Evolutionary conservation across 2,888 invertebrate species (phyloP).

Genomic region (Coelopa pilipes): DNA sequence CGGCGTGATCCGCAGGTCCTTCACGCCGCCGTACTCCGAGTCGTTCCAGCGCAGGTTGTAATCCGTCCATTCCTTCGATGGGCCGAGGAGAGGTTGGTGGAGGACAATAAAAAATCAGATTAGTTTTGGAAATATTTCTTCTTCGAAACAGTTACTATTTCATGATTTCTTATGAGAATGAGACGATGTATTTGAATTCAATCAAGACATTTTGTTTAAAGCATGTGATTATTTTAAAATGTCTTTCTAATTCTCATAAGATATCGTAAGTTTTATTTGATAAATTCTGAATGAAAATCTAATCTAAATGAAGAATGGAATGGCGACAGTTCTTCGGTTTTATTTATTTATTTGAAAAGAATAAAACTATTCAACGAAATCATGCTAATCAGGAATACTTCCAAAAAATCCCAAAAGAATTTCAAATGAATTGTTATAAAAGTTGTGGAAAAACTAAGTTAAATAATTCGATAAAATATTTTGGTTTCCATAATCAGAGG

Average conservation of each 20-base stretch:
- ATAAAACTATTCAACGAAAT: background rate
- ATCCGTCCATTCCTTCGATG: constrained; percentile 93
- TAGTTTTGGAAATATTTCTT: background rate
- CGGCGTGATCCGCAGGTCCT: constrained; percentile 93
- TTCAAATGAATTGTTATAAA: background rate
- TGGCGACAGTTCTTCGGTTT: constrained; percentile 30
- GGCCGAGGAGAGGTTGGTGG: background rate
- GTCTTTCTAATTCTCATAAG: background rate
- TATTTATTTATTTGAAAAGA: constrained; percentile 20
- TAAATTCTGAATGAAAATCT: background rate
- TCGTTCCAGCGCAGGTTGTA: constrained; percentile 98
- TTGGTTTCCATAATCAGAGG: background rate
- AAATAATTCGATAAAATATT: background rate
- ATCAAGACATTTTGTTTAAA: too few species aligned
- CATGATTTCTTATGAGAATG: background rate
- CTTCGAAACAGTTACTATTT: background rate
- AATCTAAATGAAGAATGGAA: constrained; percentile 35
- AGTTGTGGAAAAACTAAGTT: background rate
- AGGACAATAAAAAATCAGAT: background rate
- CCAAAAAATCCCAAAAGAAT: constrained; percentile 4
- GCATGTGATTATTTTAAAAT: too few species aligned
- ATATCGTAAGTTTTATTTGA: background rate
- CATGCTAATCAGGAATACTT: constrained; percentile 8
- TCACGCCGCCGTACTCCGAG: constrained; percentile 92
- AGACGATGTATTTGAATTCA: too few species aligned